Percentiles rank a stretch among this genome's conserved stretches.
Conservation (phyloP, 2,888 invertebrate genomes). For the Acanthosepion pharaonis region DNA sequence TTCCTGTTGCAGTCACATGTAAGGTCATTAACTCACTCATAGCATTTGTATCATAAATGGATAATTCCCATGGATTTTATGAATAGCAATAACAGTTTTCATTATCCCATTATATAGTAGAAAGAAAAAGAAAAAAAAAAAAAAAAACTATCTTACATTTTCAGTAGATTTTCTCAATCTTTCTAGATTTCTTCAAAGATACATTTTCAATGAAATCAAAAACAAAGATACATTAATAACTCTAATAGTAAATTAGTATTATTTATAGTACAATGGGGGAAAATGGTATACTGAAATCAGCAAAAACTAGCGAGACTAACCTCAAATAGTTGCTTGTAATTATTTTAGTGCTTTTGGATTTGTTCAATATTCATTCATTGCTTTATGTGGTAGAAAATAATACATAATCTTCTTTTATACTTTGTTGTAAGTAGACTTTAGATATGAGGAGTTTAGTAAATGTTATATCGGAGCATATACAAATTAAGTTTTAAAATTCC, state of each 20-base stretch:
- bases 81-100: no score
- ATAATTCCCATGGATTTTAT: no score
- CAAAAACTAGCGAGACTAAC: background rate
- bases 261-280: background rate
- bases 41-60: background rate
- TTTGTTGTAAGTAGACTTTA: no score
- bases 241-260: background rate
- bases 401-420: no score
- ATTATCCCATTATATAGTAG: no score
- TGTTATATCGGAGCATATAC: no score
- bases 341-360: no score
- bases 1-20: constrained; percentile 2
- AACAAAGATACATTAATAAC: background rate
- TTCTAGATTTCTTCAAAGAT: background rate
- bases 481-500: no score
- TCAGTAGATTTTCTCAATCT: background rate
- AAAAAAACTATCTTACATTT: background rate
- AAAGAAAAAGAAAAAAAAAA: no score
- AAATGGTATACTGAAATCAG: background rate
- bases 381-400: no score
- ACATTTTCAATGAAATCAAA: background rate
- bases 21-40: background rate
- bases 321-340: background rate
- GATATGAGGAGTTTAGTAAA: no score
- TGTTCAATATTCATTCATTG: no score